phyloP scores from a whole-genome alignment of 2,113 vertebrate genomes.

The Meleagris gallopavo region DNA sequence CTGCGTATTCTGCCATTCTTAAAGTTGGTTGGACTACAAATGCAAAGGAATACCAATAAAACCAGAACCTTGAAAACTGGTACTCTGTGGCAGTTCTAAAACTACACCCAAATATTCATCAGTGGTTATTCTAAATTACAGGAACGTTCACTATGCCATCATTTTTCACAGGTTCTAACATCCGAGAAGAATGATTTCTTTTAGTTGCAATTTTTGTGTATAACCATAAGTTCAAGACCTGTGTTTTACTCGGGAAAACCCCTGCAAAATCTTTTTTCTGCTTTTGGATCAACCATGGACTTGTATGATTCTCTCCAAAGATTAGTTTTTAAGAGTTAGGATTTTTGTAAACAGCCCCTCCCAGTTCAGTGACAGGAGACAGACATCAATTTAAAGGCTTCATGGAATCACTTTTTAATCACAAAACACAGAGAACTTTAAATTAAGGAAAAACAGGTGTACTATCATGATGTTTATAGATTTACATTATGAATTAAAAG shows the following conservation, averaged over 20 bases:
- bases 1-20: not conserved
- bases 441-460: not conserved
- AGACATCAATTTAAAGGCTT: not conserved
- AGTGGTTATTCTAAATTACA: not conserved
- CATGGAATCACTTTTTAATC: not conserved
- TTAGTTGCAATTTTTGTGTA: not conserved
- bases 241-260: not conserved
- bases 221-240: not conserved
- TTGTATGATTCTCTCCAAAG: not conserved
- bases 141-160: not conserved
- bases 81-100: not conserved
- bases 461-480: not conserved
- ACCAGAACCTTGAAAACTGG: not conserved
- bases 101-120: not conserved
- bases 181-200: not conserved
- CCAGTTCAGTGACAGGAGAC: not conserved
- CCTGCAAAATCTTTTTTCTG: not conserved
- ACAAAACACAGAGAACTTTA: not conserved
- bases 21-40: not conserved
- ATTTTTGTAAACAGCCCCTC: not conserved
- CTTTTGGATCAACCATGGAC: not conserved
- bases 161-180: not conserved
- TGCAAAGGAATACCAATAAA: not conserved
- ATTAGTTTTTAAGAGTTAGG: not conserved
- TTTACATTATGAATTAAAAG: not conserved